phyloP scores from a whole-genome alignment of 2,797 vertebrate species.

The Platalea minor region DNA sequence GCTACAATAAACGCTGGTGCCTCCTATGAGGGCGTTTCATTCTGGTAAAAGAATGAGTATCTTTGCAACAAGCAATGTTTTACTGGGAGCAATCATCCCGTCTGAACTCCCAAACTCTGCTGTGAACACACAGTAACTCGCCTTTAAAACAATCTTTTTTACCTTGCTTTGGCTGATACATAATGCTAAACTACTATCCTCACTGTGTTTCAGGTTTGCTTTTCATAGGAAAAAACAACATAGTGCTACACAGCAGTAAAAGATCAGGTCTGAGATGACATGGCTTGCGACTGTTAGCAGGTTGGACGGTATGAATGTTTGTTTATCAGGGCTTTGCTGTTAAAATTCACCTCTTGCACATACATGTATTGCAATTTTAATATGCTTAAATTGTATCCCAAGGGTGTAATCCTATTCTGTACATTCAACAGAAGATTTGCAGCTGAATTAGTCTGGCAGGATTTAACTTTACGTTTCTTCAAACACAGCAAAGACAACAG shows the following conservation, averaged over 20 bases:
- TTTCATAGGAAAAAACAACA: neutral
- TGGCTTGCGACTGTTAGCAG: neutral
- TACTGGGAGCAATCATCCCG: neutral
- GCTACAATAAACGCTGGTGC: neutral
- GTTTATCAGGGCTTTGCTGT: neutral
- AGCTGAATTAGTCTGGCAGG: neutral
- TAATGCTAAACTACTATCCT: neutral
- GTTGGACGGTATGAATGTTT: neutral
- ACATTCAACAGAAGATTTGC: neutral
- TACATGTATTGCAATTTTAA: neutral
- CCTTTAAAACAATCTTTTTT: neutral
- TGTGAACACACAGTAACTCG: neutral
- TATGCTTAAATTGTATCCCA: neutral
- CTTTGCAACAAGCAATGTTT: neutral
- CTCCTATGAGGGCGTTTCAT: neutral
- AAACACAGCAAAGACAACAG: neutral
- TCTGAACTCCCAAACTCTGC: neutral
- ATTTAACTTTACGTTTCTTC: neutral
- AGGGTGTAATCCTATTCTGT: neutral
- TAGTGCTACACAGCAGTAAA: neutral
- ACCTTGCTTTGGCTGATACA: neutral
- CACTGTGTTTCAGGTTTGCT: neutral
- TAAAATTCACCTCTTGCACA: neutral
- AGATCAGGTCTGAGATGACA: neutral
- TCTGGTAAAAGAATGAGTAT: neutral